A percentile compares a stretch with the other conserved stretches of the same genome.
These are phyloP conservation scores for Eupithecia inturbata DNA, from an alignment of 2,888 invertebrate genomes.

Conservation along the genomic window DNA sequence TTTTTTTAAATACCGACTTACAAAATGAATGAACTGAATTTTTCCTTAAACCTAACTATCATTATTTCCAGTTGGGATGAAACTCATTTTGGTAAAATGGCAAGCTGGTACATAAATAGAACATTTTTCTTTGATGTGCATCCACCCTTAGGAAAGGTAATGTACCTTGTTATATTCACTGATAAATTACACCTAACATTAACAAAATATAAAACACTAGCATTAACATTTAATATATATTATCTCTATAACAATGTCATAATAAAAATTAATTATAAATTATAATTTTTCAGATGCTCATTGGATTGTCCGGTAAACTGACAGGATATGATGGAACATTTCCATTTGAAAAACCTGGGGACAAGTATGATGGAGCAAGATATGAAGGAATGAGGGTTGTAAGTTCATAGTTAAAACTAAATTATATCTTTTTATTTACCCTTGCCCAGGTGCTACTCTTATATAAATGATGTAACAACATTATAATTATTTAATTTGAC, in stretches of 20 bases:
- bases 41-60: too few relatives aligned
- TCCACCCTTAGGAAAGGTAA: conserved; percentile 97
- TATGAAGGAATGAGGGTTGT: conserved; percentile 97
- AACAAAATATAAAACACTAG: not conserved
- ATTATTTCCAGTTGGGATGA: conserved; percentile 94
- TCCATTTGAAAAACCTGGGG: conserved; percentile 97
- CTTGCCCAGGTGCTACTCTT: not conserved
- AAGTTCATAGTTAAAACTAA: conserved; percentile 61
- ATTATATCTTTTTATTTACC: not conserved
- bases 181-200: not conserved
- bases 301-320: conserved; percentile 94
- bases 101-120: conserved; percentile 98
- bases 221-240: not conserved
- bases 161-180: not conserved
- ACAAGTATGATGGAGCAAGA: conserved; percentile 94
- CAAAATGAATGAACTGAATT: too few relatives aligned
- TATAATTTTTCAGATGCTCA: conserved; percentile 91
- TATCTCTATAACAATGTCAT: too few relatives aligned
- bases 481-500: not conserved
- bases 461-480: not conserved
- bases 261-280: too few relatives aligned
- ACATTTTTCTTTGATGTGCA: conserved; percentile 99
- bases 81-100: conserved; percentile 99
- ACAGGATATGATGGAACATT: conserved; percentile 97
- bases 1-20: too few relatives aligned